Percentiles rank a stretch among this genome's conserved stretches.
These are phyloP conservation scores for Cydia fagiglandana DNA, from an alignment of 1,140 invertebrate genomes.

Conservation along the genomic window DNA sequence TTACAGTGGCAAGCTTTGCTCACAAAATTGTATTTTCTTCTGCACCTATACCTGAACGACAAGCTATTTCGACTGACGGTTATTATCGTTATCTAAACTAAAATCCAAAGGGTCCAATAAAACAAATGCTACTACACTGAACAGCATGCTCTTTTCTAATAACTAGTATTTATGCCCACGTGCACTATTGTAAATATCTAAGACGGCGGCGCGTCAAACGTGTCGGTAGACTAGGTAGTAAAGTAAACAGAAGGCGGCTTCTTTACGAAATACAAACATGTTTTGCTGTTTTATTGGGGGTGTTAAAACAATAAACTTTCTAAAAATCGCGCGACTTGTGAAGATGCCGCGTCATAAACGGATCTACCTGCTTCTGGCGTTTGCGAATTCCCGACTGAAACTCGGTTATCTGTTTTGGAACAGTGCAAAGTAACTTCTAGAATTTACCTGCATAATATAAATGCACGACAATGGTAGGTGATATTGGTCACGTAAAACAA, in stretches of 20 bases:
- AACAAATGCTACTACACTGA: constrained; percentile 2
- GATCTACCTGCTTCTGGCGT: constrained; percentile 48
- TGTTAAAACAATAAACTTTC: constrained; percentile 64
- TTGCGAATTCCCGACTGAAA: constrained; percentile 43
- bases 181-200: constrained; percentile 21
- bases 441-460: not conserved
- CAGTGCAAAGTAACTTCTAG: not conserved
- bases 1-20: not conserved
- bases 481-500: not conserved
- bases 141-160: not conserved
- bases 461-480: not conserved
- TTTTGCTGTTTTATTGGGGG: constrained; percentile 48
- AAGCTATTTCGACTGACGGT: not conserved
- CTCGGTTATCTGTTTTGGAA: not conserved
- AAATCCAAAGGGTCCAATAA: not conserved
- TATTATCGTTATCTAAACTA: constrained; percentile 18
- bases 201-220: constrained; percentile 38
- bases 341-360: constrained; percentile 43
- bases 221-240: constrained; percentile 36
- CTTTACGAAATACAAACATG: constrained; percentile 52
- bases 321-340: constrained; percentile 38
- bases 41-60: not conserved
- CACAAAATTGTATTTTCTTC: constrained; percentile 4
- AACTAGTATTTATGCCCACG: constrained; percentile 13
- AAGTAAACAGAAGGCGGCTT: constrained; percentile 55